A percentile compares a stretch with the other conserved stretches of the same genome.
Evolutionary conservation across 2,888 invertebrate genomes (phyloP).

Genomic region (Callinectes sapidus): DNA sequence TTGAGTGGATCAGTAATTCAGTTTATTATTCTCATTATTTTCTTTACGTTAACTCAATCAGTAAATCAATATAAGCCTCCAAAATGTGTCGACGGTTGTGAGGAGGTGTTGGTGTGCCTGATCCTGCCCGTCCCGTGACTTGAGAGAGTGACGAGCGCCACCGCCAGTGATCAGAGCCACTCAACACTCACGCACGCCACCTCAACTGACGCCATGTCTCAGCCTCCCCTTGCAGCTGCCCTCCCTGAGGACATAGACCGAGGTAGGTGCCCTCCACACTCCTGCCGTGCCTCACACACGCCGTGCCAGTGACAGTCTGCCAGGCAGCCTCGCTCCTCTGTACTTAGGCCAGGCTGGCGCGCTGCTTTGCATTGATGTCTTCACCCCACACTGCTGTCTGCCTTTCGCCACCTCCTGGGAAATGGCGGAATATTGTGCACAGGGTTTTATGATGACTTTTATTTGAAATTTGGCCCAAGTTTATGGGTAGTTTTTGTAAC

Average conservation of each 20-base stretch:
- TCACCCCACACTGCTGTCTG: background rate
- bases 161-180: background rate
- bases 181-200: background rate
- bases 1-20: background rate
- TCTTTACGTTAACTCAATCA: too few species aligned
- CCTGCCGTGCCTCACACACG: background rate
- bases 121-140: background rate
- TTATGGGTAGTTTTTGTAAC: background rate
- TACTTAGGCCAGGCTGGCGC: background rate
- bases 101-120: background rate
- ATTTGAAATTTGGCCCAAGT: background rate
- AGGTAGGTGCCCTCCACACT: constrained; percentile 36
- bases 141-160: background rate
- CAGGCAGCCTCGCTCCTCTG: background rate
- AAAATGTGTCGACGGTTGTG: background rate
- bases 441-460: background rate
- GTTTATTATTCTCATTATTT: too few species aligned
- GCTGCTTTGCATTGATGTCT: background rate
- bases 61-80: background rate
- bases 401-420: background rate
- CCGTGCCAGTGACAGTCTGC: background rate
- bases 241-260: constrained; percentile 66
- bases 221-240: background rate
- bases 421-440: background rate
- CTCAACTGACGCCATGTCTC: background rate